Base-by-base conservation (phyloP, 2,888 invertebrate genomes). In the Dugesia japonica region DNA sequence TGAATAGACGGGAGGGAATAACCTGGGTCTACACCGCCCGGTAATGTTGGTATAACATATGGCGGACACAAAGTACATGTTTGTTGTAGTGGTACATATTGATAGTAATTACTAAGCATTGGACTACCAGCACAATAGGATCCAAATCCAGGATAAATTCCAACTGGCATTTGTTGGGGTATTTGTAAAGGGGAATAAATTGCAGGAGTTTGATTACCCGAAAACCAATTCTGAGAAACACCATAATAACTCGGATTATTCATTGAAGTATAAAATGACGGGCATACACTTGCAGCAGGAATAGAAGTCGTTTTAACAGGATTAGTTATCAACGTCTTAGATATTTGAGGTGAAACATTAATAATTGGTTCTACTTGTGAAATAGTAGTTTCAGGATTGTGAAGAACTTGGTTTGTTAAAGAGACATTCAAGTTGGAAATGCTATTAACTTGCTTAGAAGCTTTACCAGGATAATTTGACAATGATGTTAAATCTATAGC, bases 401-500 rank as follows among this genome's bases (percentile, higher is more conserved):
- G 9, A 4, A 4, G 56, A n/a, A 56, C 20, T 9, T 4, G 17
- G 17, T 56, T 56, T n/a, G 56, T 4, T 23, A 56, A 7, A 20
- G 56, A 20, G 7, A 1, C 1, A 56, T 56, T 56, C 7, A 56
- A 1, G 17, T 56, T 56, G 1, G n/a, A n/a, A n/a, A 56, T 9
- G 7, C 20, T n/a, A 23, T n/a, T 56, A n/a, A 56, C 56, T n/a
- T n/a, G 56, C 17, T 56, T 56, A 4, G 56, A 56, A n/a, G 23
- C 4, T n/a, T 56, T 56, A 4, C 56, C 56, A 4, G 56, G 56
- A 56, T 56, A 56, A 56, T 56, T 56, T n/a, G 56, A 56, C 56
- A 56, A 23, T 20, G 56, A 56, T 4, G 56, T 56, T n/a, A 56
- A 56, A 56, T 56, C 56, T n/a, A 56, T 72, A n/a, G 72, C 72